Conservation (phyloP, 2,888 invertebrate genomes). For the Brachyopa scutellaris region DNA sequence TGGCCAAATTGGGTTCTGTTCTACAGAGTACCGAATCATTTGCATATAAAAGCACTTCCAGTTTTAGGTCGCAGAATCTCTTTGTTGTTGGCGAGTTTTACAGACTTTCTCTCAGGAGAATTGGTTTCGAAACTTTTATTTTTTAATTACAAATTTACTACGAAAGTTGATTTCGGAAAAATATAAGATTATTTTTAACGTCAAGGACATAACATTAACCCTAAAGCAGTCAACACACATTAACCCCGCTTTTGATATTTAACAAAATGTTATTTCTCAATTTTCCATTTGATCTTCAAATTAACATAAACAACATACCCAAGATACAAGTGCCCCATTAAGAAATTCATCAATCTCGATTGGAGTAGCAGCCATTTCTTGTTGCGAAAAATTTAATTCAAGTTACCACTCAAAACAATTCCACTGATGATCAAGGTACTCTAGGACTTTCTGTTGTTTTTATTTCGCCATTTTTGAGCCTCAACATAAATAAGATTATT, state of each 20-base stretch:
- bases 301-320: slow-evolving; percentile 85
- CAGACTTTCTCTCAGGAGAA: slow-evolving; percentile 10
- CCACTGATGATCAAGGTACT: slow-evolving; percentile 2
- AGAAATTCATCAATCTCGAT: slow-evolving; percentile 92
- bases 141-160: background rate
- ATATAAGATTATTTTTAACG: too few relatives aligned
- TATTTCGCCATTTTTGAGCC: slow-evolving; percentile 37
- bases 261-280: background rate
- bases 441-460: background rate
- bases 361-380: slow-evolving; percentile 81
- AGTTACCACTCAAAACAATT: slow-evolving; percentile 45
- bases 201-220: background rate
- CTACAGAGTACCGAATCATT: too few relatives aligned
- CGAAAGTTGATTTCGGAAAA: background rate
- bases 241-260: background rate
- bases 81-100: background rate
- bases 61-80: background rate
- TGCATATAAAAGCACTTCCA: slow-evolving; percentile 46
- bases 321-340: slow-evolving; percentile 91
- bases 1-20: too few relatives aligned
- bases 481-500: background rate
- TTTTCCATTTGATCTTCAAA: background rate
- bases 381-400: slow-evolving; percentile 45
- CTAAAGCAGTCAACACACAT: background rate
- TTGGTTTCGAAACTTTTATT: background rate